Evolutionary conservation across 2,888 invertebrate species (phyloP).

Genomic region (Blera fallax): DNA sequence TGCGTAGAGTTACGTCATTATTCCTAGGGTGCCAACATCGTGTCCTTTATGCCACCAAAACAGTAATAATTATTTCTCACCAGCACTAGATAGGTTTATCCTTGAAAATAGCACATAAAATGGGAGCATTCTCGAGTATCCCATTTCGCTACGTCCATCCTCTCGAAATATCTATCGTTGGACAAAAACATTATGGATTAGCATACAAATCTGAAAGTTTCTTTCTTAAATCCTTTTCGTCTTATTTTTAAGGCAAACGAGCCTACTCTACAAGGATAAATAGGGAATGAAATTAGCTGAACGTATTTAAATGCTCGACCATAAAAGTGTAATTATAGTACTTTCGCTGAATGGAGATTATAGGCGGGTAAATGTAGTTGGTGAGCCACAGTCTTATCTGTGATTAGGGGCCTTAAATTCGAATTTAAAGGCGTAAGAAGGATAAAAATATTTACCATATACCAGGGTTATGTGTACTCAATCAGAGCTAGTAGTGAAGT

Average conservation of each 20-base stretch:
- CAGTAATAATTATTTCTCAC: conserved; percentile 14
- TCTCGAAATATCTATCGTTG: neutral
- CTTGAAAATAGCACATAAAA: conserved; percentile 16
- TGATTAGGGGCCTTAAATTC: neutral
- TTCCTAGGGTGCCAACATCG: neutral
- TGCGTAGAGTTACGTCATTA: neutral
- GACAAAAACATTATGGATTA: conserved; percentile 47
- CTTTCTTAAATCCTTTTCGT: conserved; percentile 23
- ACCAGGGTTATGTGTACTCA: no score
- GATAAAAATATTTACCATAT: neutral
- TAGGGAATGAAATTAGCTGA: conserved; percentile 25
- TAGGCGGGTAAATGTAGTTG: neutral
- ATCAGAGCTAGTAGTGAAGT: no score
- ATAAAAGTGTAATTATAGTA: conserved; percentile 45
- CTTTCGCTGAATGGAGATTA: neutral
- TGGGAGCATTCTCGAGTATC: conserved; percentile 5
- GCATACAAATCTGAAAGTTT: conserved; percentile 57
- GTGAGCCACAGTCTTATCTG: neutral
- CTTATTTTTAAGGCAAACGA: neutral
- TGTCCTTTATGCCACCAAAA: conserved; percentile 21
- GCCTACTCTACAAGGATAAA: neutral
- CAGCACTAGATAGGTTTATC: conserved; percentile 10
- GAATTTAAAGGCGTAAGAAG: neutral
- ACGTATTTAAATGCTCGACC: conserved; percentile 49
- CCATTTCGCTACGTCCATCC: conserved; percentile 13